Conservation (phyloP, 1,140 invertebrate genomes). For the Spodoptera litura region DNA sequence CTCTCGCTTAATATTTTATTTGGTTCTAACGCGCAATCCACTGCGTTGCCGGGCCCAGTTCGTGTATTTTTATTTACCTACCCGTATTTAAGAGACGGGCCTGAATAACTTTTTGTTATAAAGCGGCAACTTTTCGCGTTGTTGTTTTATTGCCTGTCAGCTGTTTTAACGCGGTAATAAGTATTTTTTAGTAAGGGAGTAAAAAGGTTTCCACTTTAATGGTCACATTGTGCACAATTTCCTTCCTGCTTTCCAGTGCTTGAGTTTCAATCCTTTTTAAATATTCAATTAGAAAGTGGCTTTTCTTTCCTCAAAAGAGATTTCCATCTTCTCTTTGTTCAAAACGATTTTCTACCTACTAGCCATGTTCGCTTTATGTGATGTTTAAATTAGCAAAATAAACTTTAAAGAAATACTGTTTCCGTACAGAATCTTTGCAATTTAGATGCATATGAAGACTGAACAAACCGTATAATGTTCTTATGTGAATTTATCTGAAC, state of each 20-base stretch:
- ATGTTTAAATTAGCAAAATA: no score
- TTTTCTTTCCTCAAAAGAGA: background rate
- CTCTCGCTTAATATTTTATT: conserved; percentile 60
- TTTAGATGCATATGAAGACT: no score
- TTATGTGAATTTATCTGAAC: no score
- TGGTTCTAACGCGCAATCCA: conserved; percentile 54
- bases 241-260: background rate
- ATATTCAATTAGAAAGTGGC: conserved; percentile 10
- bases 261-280: background rate
- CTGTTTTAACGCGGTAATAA: conserved; percentile 30
- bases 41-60: conserved; percentile 16
- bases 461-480: no score
- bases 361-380: no score
- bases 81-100: conserved; percentile 23
- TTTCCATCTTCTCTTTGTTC: background rate
- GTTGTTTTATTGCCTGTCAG: conserved; percentile 37
- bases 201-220: conserved; percentile 23
- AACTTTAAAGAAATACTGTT: no score
- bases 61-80: conserved; percentile 26
- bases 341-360: background rate
- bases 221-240: background rate
- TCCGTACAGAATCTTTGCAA: no score
- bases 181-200: conserved; percentile 8
- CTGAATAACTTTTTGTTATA: conserved; percentile 25
- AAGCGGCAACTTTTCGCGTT: conserved; percentile 12